A percentile compares a stretch with the other conserved stretches of the same genome.
Conservation (phyloP, 2,113 vertebrate genomes). For the Datnioides undecimradiatus region DNA sequence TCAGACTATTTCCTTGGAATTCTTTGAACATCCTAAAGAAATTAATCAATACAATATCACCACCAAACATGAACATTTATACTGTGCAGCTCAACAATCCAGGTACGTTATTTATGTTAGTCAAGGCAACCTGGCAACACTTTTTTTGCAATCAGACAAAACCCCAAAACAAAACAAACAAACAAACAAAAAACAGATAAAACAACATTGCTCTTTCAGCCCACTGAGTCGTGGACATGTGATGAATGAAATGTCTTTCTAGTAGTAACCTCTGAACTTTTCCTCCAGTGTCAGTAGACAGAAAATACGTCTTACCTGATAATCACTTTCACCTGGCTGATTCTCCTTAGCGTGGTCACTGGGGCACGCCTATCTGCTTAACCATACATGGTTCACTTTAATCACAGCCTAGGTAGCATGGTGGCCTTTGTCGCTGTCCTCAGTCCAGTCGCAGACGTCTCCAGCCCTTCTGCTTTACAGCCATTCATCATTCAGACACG, state of each 20-base stretch:
- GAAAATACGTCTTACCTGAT: conserved; percentile 38
- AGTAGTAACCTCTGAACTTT: conserved; percentile 3
- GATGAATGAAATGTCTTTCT: neutral
- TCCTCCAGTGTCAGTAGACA: neutral
- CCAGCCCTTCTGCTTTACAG: conserved; percentile 8
- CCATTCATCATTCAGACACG: conserved; percentile 73
- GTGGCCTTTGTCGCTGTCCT: conserved; percentile 51
- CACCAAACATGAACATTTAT: neutral
- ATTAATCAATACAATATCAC: neutral
- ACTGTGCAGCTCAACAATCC: too few relatives aligned
- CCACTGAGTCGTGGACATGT: neutral
- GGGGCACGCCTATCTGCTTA: conserved; percentile 39
- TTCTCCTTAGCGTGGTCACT: conserved; percentile 8
- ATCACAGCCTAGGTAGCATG: conserved; percentile 47
- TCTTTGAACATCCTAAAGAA: neutral
- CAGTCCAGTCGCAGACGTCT: conserved; percentile 23
- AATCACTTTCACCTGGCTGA: conserved; percentile 33
- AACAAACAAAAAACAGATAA: neutral
- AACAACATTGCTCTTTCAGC: neutral
- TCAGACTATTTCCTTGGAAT: neutral
- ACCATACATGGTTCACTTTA: conserved; percentile 51
- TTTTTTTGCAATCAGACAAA: neutral
- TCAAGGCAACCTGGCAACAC: neutral
- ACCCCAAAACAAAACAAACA: too few relatives aligned
- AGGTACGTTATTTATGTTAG: neutral